Base-by-base conservation (phyloP, 2,888 invertebrate genomes). In the Leucophenga maculata region DNA sequence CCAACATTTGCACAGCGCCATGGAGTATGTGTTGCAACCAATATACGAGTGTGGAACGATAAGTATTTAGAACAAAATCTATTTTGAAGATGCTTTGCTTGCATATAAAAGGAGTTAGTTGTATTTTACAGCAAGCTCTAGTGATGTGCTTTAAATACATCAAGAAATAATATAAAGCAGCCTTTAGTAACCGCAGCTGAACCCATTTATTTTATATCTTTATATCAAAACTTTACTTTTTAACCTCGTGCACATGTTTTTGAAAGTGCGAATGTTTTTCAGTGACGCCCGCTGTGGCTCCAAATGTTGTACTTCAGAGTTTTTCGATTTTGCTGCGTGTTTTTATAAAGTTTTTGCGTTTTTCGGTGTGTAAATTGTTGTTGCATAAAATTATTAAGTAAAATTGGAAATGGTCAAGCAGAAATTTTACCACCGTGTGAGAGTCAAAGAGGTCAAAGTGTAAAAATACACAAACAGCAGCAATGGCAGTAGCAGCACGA, bases 401-500 rank as follows among this genome's bases (percentile, higher is more conserved):
- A 46, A 64, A 64, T 64, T 64, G 62, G 22, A 64, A 64, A 64
- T 64, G 16, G 22, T 20, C 46, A 64, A 46, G 6, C 46, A 46
- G 48, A 64, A 64, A 26, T 46, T 57, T 57, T 57, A 50, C 16
- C 16, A 16, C 50, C 26, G 55, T 18, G 55, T 18, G 13, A n/a
- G 13, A 16, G 60, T 44, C 26, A 39, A n/a, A 22, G 26, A 64
- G 26, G 26, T 64, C 55, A 57, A 68, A 55, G 72, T 60, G 71
- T 69, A 16, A 55, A 74, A 82, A 74, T 69, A 72, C 69, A 77
- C 80, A 78, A 79, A 82, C 82, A 80, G 74, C 72, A 71, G 76
- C 74, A 81, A 74, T 79, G 79, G 31, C n/a, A 32, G 9, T 11
- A 62, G 20, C 44, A 48, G 9, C 14, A 64, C 18, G 48, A 64